Conservation (phyloP, 2,797 vertebrate genomes). For the Eulemur coronatus region DNA sequence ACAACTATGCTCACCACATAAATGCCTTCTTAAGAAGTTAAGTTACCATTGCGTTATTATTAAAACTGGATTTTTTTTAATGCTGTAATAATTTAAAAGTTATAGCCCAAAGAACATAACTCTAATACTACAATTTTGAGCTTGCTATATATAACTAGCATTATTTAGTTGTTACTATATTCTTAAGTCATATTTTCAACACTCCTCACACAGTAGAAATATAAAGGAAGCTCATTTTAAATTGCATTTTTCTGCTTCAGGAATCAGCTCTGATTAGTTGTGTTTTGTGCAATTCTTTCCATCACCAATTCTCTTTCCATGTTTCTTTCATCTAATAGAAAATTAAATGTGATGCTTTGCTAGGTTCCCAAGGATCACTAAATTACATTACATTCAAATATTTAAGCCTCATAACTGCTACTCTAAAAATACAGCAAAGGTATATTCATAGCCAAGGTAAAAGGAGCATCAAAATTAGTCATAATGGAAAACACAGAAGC, state of each 20-base stretch:
- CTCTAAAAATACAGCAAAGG: slow-evolving; percentile 50
- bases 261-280: slow-evolving; percentile 59
- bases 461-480: slow-evolving; percentile 55
- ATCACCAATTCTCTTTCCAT: slow-evolving; percentile 55
- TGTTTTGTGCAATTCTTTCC: slow-evolving; percentile 58
- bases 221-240: slow-evolving; percentile 48
- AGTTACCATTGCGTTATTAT: neutral
- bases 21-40: neutral
- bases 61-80: neutral
- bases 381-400: slow-evolving; percentile 43
- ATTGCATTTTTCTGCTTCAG: slow-evolving; percentile 61
- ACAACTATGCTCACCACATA: neutral
- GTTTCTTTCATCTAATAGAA: slow-evolving; percentile 65
- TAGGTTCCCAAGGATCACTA: slow-evolving; percentile 61
- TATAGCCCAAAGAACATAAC: neutral
- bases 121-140: neutral
- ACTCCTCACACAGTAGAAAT: slow-evolving; percentile 23
- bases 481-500: slow-evolving; percentile 62
- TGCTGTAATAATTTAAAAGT: neutral
- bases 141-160: neutral
- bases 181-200: neutral
- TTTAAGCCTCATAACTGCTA: slow-evolving; percentile 13
- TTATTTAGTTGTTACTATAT: neutral
- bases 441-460: neutral
- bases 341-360: slow-evolving; percentile 61